A percentile compares a stretch with the other conserved stretches of the same genome.
These are phyloP conservation scores for Leuciscus idus DNA, from an alignment of 2,113 vertebrate species.

Conservation along the genomic window DNA sequence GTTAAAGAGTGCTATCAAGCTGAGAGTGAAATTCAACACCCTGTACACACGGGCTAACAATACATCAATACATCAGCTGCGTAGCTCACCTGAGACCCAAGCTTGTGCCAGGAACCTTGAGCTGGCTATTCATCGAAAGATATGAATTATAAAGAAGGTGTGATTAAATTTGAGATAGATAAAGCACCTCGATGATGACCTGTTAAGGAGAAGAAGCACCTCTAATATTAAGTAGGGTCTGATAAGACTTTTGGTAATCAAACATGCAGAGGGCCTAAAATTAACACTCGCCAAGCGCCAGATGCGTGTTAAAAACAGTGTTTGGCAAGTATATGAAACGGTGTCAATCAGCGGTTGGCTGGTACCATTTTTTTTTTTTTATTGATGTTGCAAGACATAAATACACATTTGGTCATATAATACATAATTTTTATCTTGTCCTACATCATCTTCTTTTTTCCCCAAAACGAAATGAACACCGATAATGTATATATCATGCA, in stretches of 20 bases:
- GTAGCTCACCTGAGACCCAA: constrained; percentile 19
- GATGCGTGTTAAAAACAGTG: too few species aligned
- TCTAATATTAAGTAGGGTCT: background rate
- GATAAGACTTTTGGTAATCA: background rate
- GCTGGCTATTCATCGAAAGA: constrained; percentile 36
- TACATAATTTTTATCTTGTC: too few species aligned
- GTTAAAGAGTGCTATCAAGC: constrained; percentile 31
- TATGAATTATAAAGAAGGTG: constrained; percentile 50
- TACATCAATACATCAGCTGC: background rate
- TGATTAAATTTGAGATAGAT: constrained; percentile 43
- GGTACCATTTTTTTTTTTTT: too few species aligned
- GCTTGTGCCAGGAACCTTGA: background rate
- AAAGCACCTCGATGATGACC: constrained; percentile 35
- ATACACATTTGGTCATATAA: too few species aligned
- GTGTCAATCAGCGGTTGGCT: too few species aligned
- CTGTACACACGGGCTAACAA: constrained; percentile 35
- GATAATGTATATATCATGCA: too few species aligned
- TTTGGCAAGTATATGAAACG: too few species aligned
- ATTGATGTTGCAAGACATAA: too few species aligned
- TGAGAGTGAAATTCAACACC: constrained; percentile 20
- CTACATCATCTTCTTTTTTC: too few species aligned
- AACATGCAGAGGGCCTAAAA: too few species aligned
- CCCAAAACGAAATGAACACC: too few species aligned
- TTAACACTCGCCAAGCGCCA: too few species aligned
- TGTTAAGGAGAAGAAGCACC: constrained; percentile 8